These are phyloP conservation scores for Habrosyne pyritoides DNA, from an alignment of 2,888 invertebrate genomes.

Conservation along the genomic window DNA sequence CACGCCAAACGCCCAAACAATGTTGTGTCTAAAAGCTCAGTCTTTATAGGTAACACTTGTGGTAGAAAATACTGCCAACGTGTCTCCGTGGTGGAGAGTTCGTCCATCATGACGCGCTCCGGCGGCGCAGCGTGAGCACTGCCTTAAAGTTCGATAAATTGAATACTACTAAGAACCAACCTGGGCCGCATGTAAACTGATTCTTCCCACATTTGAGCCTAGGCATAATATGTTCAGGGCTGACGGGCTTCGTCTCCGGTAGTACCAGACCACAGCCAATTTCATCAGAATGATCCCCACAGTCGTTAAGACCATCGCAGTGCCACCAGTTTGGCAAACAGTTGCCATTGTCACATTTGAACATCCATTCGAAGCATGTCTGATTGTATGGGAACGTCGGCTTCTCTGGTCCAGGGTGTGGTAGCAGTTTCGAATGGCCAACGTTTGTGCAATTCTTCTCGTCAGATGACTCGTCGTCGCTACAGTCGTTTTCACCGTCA, in stretches of 20 bases:
- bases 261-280: constrained; percentile 77
- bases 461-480: constrained; percentile 86
- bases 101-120: too few species aligned
- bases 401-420: constrained; percentile 51
- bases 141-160: too few species aligned
- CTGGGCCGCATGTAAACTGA: constrained; percentile 74
- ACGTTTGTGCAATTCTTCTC: constrained; percentile 86
- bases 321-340: constrained; percentile 92
- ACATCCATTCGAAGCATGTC: constrained; percentile 90
- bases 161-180: constrained; percentile 43
- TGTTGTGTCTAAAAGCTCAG: too few species aligned
- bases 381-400: constrained; percentile 57
- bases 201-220: constrained; percentile 63
- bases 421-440: constrained; percentile 55
- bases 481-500: constrained; percentile 89
- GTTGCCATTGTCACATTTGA: constrained; percentile 87
- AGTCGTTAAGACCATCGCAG: constrained; percentile 90
- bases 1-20: too few species aligned
- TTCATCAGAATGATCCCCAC: constrained; percentile 90
- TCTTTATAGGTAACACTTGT: too few species aligned
- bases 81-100: too few species aligned
- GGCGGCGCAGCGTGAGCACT: too few species aligned
- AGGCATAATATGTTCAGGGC: constrained; percentile 44
- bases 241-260: constrained; percentile 44
- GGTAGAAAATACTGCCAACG: too few species aligned